Evolutionary conservation across 1,140 invertebrate genomes (phyloP).

Genomic region (Brachystomella parvula): DNA sequence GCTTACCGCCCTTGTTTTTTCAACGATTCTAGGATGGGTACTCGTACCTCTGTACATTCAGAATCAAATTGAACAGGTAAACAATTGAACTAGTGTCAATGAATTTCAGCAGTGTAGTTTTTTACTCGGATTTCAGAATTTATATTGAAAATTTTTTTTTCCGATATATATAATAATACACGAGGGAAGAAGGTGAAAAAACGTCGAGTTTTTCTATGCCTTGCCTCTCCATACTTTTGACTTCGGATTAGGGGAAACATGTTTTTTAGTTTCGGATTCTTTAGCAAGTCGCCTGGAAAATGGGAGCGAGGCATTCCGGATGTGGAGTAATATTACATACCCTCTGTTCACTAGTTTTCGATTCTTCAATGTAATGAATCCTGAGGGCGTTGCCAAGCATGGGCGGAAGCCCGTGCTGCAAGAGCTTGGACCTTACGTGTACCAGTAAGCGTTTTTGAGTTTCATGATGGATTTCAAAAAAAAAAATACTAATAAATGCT

Average conservation of each 20-base stretch:
- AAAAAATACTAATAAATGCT: neutral
- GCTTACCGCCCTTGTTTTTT: constrained; percentile 19
- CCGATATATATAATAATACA: too few species aligned
- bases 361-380: constrained; percentile 34
- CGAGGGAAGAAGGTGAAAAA: too few species aligned
- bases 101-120: too few species aligned
- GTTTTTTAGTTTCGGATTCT: neutral
- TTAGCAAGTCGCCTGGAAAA: constrained; percentile 29
- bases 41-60: constrained; percentile 26
- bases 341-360: constrained; percentile 19
- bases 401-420: constrained; percentile 21
- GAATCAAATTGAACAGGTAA: constrained; percentile 30
- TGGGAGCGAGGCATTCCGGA: constrained; percentile 27
- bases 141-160: too few species aligned
- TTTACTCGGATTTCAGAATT: too few species aligned
- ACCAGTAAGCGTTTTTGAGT: constrained; percentile 19
- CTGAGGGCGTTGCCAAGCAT: constrained; percentile 19
- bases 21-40: constrained; percentile 29
- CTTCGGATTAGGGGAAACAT: too few species aligned
- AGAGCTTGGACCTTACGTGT: constrained; percentile 33
- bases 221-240: too few species aligned
- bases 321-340: constrained; percentile 23
- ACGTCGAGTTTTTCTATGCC: too few species aligned
- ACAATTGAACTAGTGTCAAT: too few species aligned
- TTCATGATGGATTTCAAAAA: neutral